Evolutionary conservation across 2,888 invertebrate genomes (phyloP), one percentile per base, ranked within the genome.

Genomic region (Opisthograptis luteolata): DNA sequence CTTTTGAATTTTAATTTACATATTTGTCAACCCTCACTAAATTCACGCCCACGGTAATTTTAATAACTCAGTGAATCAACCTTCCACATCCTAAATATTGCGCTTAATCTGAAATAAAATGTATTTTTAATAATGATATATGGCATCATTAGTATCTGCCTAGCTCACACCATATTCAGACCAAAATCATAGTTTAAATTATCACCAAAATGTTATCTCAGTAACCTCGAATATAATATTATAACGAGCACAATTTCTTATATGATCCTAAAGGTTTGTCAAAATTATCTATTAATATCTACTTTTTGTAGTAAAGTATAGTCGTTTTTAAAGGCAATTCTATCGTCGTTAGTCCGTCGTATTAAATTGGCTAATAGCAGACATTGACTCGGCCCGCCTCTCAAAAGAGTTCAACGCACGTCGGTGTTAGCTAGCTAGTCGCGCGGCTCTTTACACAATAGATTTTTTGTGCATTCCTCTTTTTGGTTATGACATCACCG

Each of bases 391-490:
- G 71, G 69, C 70, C 71, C 70, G 77, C 68, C 80, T 73, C 76
- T 81, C 79, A 72, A 82, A 81, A 82, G 87, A 85, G 89, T 88
- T 90, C 89, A 90, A 88, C 84, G 89, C 79, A 81, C 89, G 84
- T 83, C 71, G 76, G 73, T 71, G 70, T 66, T 66, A 67, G 75
- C 78, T 72, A 80, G 80, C 82, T 76, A 79, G 82, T 83, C 82
- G 80, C 87, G 87, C 87, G 85, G 86, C 76, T 83, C 79, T 81
- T 72, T 78, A 82, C 81, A 89, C 89, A 90, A 90, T 87, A 72
- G 84, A 72, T 81, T 90, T 89, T 90, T 89, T 89, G 84, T 87
- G 79, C 77, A 81, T 73, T 73, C 78, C 81, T 74, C 68, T 67
- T 84, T 87, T 87, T 80, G 81, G 85, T 76, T 84, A 88, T 90